Percentiles rank a stretch among this genome's conserved stretches.
These are phyloP conservation scores for Phyto melanocephala DNA, from an alignment of 2,888 invertebrate genomes.

Conservation along the genomic window DNA sequence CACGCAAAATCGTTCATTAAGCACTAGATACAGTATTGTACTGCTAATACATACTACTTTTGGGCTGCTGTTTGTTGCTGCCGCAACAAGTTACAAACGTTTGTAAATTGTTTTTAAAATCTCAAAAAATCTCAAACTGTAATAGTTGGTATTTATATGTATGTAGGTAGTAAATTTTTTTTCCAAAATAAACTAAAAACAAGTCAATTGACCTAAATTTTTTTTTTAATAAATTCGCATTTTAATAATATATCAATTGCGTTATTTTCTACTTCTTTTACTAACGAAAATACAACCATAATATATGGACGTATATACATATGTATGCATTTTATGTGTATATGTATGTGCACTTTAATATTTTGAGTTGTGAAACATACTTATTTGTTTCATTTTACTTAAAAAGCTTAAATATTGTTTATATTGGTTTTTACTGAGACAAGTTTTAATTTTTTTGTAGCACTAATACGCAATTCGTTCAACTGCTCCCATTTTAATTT, in stretches of 20 bases:
- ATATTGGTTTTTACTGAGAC: background rate
- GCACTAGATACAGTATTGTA: background rate
- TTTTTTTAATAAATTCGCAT: constrained; percentile 16
- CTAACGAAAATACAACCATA: background rate
- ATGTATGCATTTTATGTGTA: too few species aligned
- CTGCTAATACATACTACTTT: constrained; percentile 23
- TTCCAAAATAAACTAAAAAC: constrained; percentile 36
- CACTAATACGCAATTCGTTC: background rate
- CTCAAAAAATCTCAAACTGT: background rate
- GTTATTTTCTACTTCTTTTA: constrained; percentile 9
- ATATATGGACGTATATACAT: background rate
- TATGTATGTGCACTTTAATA: background rate
- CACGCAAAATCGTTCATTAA: constrained; percentile 37
- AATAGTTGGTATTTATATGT: background rate
- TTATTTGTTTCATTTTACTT: too few species aligned
- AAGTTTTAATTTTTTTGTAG: background rate
- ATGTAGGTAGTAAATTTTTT: constrained; percentile 40
- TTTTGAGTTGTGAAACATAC: background rate
- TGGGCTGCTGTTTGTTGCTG: constrained; percentile 42
- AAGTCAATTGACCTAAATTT: constrained; percentile 55
- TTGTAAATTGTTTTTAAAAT: constrained; percentile 7
- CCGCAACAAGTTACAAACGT: constrained; percentile 42
- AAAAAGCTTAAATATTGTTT: too few species aligned
- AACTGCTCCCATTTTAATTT: constrained; percentile 52
- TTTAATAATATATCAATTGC: constrained; percentile 35